Base-by-base conservation (phyloP, 2,113 vertebrate genomes). In the Urocynchramus pylzowi region DNA sequence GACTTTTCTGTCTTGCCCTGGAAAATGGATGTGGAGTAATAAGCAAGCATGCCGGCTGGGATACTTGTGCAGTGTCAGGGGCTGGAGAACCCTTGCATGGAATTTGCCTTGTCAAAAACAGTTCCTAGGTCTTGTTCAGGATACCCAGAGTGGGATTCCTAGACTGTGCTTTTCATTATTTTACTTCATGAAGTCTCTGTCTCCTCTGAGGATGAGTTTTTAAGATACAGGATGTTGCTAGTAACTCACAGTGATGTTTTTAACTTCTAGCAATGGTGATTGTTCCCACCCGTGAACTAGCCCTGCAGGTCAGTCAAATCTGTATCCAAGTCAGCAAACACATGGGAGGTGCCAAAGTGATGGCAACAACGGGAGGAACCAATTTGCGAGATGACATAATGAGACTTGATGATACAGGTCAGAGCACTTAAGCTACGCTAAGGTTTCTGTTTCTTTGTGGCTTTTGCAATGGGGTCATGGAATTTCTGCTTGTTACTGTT, bases 321-420 rank as follows among this genome's bases (percentile, higher is more conserved):
- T 99, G 99, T 97, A 99, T 99, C 98, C 99, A 99, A 98, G 99
- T 99, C 98, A 99, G 99, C 99, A 99, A 99, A 98, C 99, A 99
- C 97, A 99, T 99, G 99, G 99, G 99, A 93, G 99, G 99, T 91
- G 99, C 99, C 91, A 99, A 99, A 98, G 99, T 99, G 85, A 99
- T 99, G 99, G 99, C 99, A 94, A 99, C 99, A 81, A 99, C 99
- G 6, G 99, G 99, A 97, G 99, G 99, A 97, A 99, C 99, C 97
- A 99, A 99, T 97, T 98, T 99, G 87, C 98, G 99, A 60, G 99
- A 99, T 97, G 99, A 99, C 96, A 99, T 99, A 95, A 99, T 99
- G 99, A 99, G 99, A 96, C 99, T 99, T 56, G 99, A 99, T 79
- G 99, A 99, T 97, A 99, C 99, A 61, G 99, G 99, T 99, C 9